These are phyloP conservation scores for Scotopteryx bipunctaria DNA, from an alignment of 2,888 invertebrate species.

Conservation along the genomic window DNA sequence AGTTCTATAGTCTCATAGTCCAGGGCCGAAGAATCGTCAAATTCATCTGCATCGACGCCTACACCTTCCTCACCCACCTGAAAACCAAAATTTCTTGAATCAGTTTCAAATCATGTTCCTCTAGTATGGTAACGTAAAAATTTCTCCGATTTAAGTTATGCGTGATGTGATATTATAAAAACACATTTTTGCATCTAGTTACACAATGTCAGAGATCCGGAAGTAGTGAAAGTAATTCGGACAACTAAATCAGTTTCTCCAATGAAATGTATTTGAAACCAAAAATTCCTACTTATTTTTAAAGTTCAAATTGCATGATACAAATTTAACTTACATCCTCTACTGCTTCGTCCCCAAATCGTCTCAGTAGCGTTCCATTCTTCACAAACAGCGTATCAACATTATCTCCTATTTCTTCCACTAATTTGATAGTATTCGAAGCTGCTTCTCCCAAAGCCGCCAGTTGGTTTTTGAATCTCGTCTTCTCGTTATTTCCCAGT, in stretches of 20 bases:
- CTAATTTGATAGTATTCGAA: constrained; percentile 80
- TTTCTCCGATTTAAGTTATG: no score
- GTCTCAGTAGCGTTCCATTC: constrained; percentile 56
- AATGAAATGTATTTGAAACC: no score
- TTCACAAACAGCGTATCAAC: constrained; percentile 68
- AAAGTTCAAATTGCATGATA: no score
- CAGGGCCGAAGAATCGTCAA: constrained; percentile 40
- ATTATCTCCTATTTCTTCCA: constrained; percentile 81
- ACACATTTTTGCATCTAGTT: no score
- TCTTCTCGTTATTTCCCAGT: constrained; percentile 80
- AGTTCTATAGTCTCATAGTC: constrained; percentile 68
- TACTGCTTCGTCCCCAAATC: constrained; percentile 48
- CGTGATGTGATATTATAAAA: no score
- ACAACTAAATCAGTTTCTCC: no score
- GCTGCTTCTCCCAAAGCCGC: constrained; percentile 82
- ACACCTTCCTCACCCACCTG: constrained; percentile 77
- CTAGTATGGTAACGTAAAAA: no score
- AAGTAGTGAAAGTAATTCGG: no score
- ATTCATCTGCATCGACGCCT: constrained; percentile 53
- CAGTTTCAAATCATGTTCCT: no score
- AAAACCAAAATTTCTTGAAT: neutral
- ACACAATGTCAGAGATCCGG: no score
- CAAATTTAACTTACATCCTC: constrained; percentile 62
- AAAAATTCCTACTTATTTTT: no score
- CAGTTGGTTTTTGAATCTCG: constrained; percentile 82